A percentile compares a stretch with the other conserved stretches of the same genome.
These are phyloP conservation scores for Streblospio benedicti DNA, from an alignment of 1,140 invertebrate genomes.

Conservation along the genomic window DNA sequence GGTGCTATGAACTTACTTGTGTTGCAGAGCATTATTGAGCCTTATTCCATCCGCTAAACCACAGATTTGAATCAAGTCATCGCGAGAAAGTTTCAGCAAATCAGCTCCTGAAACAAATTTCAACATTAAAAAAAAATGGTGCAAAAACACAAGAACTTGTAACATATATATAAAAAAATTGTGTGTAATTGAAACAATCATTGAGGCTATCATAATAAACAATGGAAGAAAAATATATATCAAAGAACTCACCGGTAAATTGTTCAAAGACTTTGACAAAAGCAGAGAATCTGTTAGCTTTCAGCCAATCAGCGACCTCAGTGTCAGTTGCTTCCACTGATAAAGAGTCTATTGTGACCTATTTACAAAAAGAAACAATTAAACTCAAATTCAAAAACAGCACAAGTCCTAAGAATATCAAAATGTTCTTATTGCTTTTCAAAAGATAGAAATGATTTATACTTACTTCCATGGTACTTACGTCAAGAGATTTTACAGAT, in stretches of 20 bases:
- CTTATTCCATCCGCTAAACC: conserved; percentile 83
- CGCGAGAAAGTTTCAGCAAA: conserved; percentile 71
- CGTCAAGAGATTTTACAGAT: neutral
- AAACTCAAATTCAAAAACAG: neutral
- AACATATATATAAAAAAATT: neutral
- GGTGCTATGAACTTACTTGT: conserved; percentile 39
- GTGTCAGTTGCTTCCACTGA: conserved; percentile 57
- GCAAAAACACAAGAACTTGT: neutral
- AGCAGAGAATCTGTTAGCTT: conserved; percentile 63
- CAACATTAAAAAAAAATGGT: conserved; percentile 14
- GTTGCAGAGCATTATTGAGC: conserved; percentile 78
- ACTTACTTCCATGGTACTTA: neutral
- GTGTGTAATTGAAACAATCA: too few species aligned
- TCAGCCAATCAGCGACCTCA: conserved; percentile 73
- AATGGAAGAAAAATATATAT: too few species aligned
- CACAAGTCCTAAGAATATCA: neutral
- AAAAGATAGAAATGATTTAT: neutral
- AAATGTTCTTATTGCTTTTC: neutral
- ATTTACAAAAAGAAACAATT: neutral
- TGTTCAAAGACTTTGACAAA: conserved; percentile 68
- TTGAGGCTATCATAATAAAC: too few species aligned
- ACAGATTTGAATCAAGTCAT: conserved; percentile 88
- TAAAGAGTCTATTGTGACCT: conserved; percentile 32
- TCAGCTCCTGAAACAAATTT: conserved; percentile 59
- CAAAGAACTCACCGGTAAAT: conserved; percentile 61